Evolutionary conservation across 2,797 vertebrate species (phyloP).

Genomic region (Lates japonicus): DNA sequence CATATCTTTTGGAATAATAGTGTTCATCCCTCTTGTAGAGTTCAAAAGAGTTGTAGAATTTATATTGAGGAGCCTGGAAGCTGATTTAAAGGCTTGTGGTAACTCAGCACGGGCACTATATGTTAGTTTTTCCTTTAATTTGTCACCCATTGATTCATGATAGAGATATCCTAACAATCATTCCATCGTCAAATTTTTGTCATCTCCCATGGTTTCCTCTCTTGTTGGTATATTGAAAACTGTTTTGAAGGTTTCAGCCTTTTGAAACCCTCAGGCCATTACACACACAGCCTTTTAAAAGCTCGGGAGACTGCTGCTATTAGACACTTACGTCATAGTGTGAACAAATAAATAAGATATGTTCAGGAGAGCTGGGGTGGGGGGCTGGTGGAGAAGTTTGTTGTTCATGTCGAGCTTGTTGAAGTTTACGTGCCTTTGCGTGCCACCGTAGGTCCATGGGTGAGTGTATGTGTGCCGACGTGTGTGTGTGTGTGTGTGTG

Average conservation of each 20-base stretch:
- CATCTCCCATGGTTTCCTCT: neutral
- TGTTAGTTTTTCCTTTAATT: neutral
- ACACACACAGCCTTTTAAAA: slow-evolving; percentile 8
- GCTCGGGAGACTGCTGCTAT: neutral
- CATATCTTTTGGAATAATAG: no score
- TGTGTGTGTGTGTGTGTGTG: slow-evolving; percentile 4
- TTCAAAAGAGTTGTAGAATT: no score
- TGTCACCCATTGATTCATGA: neutral
- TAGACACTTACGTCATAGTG: slow-evolving; percentile 17
- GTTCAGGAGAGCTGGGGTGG: slow-evolving; percentile 17
- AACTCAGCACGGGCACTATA: neutral
- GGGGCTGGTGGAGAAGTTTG: slow-evolving; percentile 12
- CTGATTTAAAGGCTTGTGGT: no score
- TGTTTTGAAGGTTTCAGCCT: neutral
- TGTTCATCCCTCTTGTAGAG: no score
- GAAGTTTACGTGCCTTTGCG: slow-evolving; percentile 30
- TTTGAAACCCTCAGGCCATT: neutral
- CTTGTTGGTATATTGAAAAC: neutral
- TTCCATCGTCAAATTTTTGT: neutral
- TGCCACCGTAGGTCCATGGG: slow-evolving; percentile 13
- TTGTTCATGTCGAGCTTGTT: slow-evolving; percentile 28
- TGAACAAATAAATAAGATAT: slow-evolving; percentile 49
- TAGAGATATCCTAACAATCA: neutral
- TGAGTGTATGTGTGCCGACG: neutral
- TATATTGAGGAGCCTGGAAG: no score